Conservation (phyloP, 2,113 vertebrate genomes). For the Aptenodytes forsteri region DNA sequence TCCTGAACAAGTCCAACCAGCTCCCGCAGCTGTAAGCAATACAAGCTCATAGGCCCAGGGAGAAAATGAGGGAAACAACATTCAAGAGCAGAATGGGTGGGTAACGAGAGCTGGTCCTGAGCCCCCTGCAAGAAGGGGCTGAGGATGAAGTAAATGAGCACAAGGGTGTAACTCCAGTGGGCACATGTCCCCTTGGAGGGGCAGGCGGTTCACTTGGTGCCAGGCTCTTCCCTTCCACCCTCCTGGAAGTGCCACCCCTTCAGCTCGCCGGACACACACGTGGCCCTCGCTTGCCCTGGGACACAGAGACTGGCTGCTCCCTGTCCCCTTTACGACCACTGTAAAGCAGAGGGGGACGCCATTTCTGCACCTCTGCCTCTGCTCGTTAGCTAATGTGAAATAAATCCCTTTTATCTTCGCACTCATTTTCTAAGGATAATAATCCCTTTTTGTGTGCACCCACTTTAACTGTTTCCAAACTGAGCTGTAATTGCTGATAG, state of each 20-base stretch:
- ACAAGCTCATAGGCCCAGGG: not conserved
- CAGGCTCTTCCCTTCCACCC: constrained; percentile 69
- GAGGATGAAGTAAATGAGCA: not conserved
- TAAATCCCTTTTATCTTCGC: constrained; percentile 82
- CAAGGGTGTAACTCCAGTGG: not conserved
- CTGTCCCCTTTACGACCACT: constrained; percentile 55
- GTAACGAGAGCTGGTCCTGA: not conserved
- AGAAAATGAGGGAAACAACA: not conserved
- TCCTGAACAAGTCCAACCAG: not conserved
- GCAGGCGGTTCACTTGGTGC: constrained; percentile 45
- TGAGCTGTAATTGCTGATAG: constrained; percentile 81
- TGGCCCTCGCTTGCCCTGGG: constrained; percentile 71
- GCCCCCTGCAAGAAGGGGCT: not conserved
- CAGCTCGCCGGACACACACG: constrained; percentile 68
- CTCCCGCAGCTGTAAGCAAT: not conserved
- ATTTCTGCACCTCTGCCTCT: constrained; percentile 84
- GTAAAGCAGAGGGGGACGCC: constrained; percentile 68
- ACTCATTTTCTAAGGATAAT: constrained; percentile 80
- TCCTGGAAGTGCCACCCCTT: constrained; percentile 74
- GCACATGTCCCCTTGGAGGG: not conserved
- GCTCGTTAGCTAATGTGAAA: constrained; percentile 90
- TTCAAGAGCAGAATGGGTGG: not conserved
- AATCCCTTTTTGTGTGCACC: constrained; percentile 78
- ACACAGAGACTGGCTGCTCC: constrained; percentile 77
- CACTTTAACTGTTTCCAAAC: constrained; percentile 85